Evolutionary conservation across 2,797 vertebrate species (phyloP).

Genomic region (Falco cherrug): DNA sequence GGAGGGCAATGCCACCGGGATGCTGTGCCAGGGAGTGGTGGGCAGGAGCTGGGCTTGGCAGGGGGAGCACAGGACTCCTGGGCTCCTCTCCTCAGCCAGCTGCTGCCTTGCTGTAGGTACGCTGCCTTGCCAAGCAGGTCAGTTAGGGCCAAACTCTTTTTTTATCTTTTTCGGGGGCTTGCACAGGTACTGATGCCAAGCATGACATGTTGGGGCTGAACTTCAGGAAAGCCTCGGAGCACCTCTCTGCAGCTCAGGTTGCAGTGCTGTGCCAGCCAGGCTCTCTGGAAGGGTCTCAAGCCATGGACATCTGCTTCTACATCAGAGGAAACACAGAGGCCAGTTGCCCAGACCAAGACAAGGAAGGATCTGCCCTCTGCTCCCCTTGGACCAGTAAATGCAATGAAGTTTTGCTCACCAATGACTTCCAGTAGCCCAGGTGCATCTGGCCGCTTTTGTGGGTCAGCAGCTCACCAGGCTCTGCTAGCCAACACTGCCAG

Average conservation of each 20-base stretch:
- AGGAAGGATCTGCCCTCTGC: not conserved
- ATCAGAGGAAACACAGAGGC: not conserved
- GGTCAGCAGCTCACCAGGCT: not conserved
- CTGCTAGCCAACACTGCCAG: not conserved
- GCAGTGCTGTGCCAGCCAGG: not conserved
- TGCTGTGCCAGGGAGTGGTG: not conserved
- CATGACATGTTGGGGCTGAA: slow-evolving; percentile 56
- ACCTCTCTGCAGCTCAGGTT: not conserved
- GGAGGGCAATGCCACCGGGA: not conserved
- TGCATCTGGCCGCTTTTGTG: not conserved
- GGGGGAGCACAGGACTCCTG: not conserved
- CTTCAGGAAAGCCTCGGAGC: slow-evolving; percentile 50
- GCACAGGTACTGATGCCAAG: slow-evolving; percentile 6
- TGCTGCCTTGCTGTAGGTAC: slow-evolving; percentile 37
- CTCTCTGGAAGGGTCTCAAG: not conserved
- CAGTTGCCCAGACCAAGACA: not conserved
- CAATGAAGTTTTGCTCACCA: not conserved
- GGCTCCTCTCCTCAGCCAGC: not conserved
- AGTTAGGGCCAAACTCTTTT: slow-evolving; percentile 35
- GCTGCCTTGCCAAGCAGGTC: slow-evolving; percentile 34
- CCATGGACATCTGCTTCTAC: not conserved
- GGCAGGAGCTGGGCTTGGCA: not conserved
- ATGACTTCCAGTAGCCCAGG: not conserved
- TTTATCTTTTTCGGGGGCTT: not conserved
- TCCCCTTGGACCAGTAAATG: not conserved